Evolutionary conservation across 2,797 vertebrate species (phyloP).

Genomic region (Sebastes minor): DNA sequence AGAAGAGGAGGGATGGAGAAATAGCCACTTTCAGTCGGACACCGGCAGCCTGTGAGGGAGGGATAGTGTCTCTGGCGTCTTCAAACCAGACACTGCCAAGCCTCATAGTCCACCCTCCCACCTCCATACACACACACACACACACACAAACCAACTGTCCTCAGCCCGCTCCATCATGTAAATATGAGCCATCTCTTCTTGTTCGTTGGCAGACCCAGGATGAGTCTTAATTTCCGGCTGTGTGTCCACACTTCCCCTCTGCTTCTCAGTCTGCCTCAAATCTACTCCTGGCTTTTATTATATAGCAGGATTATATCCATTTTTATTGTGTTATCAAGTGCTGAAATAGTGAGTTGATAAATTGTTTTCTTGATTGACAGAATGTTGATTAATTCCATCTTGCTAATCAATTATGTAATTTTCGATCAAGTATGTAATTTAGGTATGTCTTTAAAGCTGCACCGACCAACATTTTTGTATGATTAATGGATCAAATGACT

Average conservation of each 20-base stretch:
- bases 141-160: slow-evolving; percentile 30
- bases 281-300: slow-evolving; percentile 4
- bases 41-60: slow-evolving; percentile 42
- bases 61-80: slow-evolving; percentile 61
- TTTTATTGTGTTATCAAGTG: background rate
- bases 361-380: background rate
- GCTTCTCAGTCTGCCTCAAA: slow-evolving; percentile 33
- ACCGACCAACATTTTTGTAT: background rate
- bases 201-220: slow-evolving; percentile 29
- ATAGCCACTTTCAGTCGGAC: slow-evolving; percentile 12
- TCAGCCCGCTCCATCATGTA: slow-evolving; percentile 27
- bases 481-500: background rate
- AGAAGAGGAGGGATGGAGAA: slow-evolving; percentile 1
- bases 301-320: background rate
- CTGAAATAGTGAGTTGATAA: background rate
- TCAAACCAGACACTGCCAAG: slow-evolving; percentile 38
- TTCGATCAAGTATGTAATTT: background rate
- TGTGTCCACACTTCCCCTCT: slow-evolving; percentile 30
- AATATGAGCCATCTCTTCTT: slow-evolving; percentile 40
- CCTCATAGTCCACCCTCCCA: slow-evolving; percentile 3
- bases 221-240: slow-evolving; percentile 23
- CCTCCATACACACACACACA: slow-evolving; percentile 1
- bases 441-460: background rate
- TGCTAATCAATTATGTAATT: background rate
- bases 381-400: background rate